These are phyloP conservation scores for Crotalus tigris DNA, from an alignment of 2,113 vertebrate genomes.

Conservation along the genomic window DNA sequence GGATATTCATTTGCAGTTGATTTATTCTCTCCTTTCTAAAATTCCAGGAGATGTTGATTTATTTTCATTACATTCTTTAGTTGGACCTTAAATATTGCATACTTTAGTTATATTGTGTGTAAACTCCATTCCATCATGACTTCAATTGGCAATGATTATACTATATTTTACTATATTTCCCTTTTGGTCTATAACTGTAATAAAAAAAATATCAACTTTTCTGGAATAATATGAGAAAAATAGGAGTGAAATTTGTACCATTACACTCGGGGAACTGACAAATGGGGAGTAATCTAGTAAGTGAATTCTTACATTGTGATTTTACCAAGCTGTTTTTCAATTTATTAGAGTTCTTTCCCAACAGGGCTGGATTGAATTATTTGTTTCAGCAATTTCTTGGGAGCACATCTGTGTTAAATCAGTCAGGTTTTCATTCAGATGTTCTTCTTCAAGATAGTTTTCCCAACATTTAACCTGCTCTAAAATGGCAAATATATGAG, in stretches of 20 bases:
- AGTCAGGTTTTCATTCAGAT: constrained; percentile 51
- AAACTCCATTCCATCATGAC: not conserved
- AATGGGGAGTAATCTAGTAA: constrained; percentile 32
- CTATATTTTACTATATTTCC: not conserved
- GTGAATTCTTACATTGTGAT: constrained; percentile 38
- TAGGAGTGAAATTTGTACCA: constrained; percentile 31
- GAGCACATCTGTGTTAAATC: constrained; percentile 49
- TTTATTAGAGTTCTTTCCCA: constrained; percentile 56
- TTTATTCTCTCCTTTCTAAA: not conserved
- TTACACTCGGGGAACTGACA: constrained; percentile 44
- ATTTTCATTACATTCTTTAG: not conserved
- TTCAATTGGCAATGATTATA: not conserved
- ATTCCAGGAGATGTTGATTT: not conserved
- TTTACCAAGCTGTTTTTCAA: constrained; percentile 39
- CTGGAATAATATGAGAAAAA: not conserved
- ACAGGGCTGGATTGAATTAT: constrained; percentile 58
- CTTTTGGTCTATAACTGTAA: not conserved
- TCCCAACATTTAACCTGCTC: constrained; percentile 52
- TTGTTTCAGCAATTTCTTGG: constrained; percentile 46
- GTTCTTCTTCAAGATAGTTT: constrained; percentile 60
- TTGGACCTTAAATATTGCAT: not conserved
- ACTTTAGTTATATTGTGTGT: not conserved
- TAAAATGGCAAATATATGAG: constrained; percentile 44
- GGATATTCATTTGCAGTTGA: not conserved
- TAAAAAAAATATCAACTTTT: not conserved